These are phyloP conservation scores for Meriones psammophilus DNA, from an alignment of 2,797 vertebrate genomes.

Conservation along the genomic window DNA sequence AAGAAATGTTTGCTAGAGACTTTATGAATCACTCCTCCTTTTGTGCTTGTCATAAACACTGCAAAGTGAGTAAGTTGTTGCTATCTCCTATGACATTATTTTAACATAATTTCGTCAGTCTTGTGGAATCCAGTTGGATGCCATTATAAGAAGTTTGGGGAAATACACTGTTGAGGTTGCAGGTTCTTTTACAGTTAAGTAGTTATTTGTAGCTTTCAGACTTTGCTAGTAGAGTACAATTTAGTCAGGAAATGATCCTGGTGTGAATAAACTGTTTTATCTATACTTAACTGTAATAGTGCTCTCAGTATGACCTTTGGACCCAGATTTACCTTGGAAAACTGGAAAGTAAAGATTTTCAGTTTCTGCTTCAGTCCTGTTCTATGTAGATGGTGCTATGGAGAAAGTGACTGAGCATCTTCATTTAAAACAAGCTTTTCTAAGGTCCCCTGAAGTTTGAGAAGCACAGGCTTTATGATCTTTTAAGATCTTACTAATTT, in stretches of 20 bases:
- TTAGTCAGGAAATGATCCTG: slow-evolving; percentile 5
- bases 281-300: neutral
- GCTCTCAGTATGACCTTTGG: neutral
- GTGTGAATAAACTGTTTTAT: neutral
- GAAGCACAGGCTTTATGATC: neutral
- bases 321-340: neutral
- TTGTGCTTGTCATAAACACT: slow-evolving; percentile 58
- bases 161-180: slow-evolving; percentile 45
- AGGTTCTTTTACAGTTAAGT: slow-evolving; percentile 22
- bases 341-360: slow-evolving; percentile 13
- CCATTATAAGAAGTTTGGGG: slow-evolving; percentile 53
- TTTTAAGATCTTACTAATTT: slow-evolving; percentile 14
- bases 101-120: slow-evolving; percentile 34
- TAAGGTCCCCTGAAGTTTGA: neutral
- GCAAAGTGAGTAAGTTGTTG: slow-evolving; percentile 9
- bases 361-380: neutral
- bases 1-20: slow-evolving; percentile 51
- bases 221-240: slow-evolving; percentile 9
- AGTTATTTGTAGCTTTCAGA: slow-evolving; percentile 59
- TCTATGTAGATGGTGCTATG: neutral
- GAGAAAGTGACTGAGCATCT: neutral
- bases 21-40: slow-evolving; percentile 40
- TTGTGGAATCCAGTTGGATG: neutral
- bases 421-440: slow-evolving; percentile 4
- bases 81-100: slow-evolving; percentile 53